Percentiles rank a stretch among this genome's conserved stretches.
Conservation (phyloP, 2,888 invertebrate species). For the Neoaliturus tenellus region DNA sequence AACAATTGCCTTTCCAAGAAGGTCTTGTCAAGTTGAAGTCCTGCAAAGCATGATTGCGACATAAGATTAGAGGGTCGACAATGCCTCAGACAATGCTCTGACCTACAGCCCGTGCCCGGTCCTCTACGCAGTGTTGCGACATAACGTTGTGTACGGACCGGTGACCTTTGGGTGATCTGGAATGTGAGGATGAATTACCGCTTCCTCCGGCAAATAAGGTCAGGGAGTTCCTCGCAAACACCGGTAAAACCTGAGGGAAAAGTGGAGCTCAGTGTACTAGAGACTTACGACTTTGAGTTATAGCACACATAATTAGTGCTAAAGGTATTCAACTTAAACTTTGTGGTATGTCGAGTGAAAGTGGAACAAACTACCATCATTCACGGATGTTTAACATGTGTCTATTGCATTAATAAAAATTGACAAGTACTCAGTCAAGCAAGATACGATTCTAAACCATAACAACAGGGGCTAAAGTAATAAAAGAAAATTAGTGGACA, state of each 20-base stretch:
- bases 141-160: neutral
- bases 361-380: too few relatives aligned
- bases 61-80: slow-evolving; percentile 17
- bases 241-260: neutral
- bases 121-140: neutral
- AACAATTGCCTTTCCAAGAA: neutral
- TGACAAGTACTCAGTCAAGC: too few relatives aligned
- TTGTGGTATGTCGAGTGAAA: too few relatives aligned
- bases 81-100: neutral
- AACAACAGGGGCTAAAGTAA: too few relatives aligned
- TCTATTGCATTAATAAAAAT: too few relatives aligned
- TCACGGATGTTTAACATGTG: too few relatives aligned
- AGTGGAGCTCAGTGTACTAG: too few relatives aligned
- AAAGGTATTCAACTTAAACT: too few relatives aligned
- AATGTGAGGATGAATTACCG: slow-evolving; percentile 1
- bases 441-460: too few relatives aligned
- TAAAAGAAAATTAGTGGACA: too few relatives aligned
- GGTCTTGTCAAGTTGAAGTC: neutral
- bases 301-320: too few relatives aligned
- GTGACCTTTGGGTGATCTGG: slow-evolving; percentile 18
- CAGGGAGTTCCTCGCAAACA: neutral
- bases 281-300: too few relatives aligned
- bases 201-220: slow-evolving; percentile 11
- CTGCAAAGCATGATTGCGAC: neutral
- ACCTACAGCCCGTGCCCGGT: neutral